Conservation (phyloP, 2,797 vertebrate species). For the Tarsius wallacei region DNA sequence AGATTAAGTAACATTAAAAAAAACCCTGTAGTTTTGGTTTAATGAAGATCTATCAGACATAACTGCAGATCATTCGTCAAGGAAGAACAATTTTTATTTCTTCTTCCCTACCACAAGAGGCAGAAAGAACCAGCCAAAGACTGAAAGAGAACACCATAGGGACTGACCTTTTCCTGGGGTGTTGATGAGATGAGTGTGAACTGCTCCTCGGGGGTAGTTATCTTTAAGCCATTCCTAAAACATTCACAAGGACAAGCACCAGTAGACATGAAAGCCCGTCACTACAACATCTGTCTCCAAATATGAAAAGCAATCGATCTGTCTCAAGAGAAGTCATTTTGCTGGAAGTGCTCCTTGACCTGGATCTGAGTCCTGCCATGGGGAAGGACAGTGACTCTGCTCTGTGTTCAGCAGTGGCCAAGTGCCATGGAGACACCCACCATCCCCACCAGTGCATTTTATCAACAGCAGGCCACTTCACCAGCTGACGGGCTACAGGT, state of each 20-base stretch:
- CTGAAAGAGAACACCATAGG: background rate
- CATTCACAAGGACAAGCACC: slow-evolving; percentile 32
- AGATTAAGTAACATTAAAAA: slow-evolving; percentile 56
- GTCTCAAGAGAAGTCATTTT: slow-evolving; percentile 50
- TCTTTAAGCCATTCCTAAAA: slow-evolving; percentile 95
- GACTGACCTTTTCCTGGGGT: slow-evolving; percentile 96
- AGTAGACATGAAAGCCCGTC: background rate
- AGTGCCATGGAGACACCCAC: background rate
- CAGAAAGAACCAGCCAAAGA: slow-evolving; percentile 42
- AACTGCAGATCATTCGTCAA: slow-evolving; percentile 23
- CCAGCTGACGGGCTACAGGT: too few relatives aligned
- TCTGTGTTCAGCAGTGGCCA: background rate
- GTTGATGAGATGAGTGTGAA: slow-evolving; percentile 96
- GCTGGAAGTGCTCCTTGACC: background rate
- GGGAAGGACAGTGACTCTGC: background rate
- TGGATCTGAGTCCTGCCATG: background rate
- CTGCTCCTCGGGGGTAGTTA: slow-evolving; percentile 97
- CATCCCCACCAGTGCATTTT: too few relatives aligned
- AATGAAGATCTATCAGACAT: slow-evolving; percentile 36
- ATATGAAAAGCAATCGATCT: slow-evolving; percentile 33
- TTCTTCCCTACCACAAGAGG: slow-evolving; percentile 33
- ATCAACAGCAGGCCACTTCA: too few relatives aligned
- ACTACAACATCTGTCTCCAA: background rate
- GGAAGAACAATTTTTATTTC: slow-evolving; percentile 12
- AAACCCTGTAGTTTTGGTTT: background rate